Evolutionary conservation across 2,888 invertebrate species (phyloP), one percentile per base, ranked within the genome.

Genomic region (Gortyna flavago): DNA sequence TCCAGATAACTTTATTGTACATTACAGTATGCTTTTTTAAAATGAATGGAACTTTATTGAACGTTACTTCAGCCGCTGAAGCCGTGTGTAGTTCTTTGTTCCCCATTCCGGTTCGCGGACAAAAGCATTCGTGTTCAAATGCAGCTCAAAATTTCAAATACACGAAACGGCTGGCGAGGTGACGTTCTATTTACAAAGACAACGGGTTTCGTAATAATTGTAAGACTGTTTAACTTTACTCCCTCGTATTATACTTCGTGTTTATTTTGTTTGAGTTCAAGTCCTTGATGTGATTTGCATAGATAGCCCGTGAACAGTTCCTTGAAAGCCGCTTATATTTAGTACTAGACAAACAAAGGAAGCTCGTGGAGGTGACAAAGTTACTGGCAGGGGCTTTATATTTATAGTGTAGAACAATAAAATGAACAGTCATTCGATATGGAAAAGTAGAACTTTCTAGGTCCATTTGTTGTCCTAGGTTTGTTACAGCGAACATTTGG

Each of bases 101-200:
- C 88, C 66, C 66, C 61, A 76, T 87, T 91, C 88, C 88, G 75
- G 79, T 89, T 80, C 87, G 85, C 80, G 85, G 88, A 93, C 92
- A 93, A 93, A 92, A 89, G 91, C 90, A 88, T 89, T 91, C 91
- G 84, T 88, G 91, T 90, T 90, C 90, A 91, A 90, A 90, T 91
- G 91, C 90, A 93, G 88, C 90, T 90, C 77, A 90, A 90, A 90
- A 90, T 90, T 91, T 89, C 87, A 89, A 91, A 89, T 86, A 88
- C 87, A 88, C 86, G 88, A 85, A 91, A 89, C 81, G 90, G 88
- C 83, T 90, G 86, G 90, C 69, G 79, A 79, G 67, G 84, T 92
- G 90, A 92, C 91, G 87, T 92, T 92, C 89, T 92, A 87, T 87
- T 84, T 85, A 78, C 82, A 71, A 83, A 82, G 83, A 75, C 70